phyloP scores from a whole-genome alignment of 2,113 vertebrate species.

The Gavia stellata region DNA sequence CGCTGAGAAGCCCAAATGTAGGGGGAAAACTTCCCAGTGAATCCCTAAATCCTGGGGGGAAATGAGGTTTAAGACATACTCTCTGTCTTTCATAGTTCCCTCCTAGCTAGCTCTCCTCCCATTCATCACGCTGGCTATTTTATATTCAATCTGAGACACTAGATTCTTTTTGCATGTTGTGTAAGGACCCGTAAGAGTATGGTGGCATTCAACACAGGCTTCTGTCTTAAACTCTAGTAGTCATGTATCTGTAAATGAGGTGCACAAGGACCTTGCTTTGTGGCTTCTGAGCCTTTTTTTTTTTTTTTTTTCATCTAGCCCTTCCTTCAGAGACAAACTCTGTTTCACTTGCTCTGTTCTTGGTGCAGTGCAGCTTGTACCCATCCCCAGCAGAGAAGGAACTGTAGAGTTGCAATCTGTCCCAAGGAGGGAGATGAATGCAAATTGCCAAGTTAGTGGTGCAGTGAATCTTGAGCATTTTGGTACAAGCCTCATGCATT shows the following conservation, averaged over 20 bases:
- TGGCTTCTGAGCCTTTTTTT: background rate
- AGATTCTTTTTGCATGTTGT: background rate
- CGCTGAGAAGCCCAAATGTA: background rate
- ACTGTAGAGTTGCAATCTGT: background rate
- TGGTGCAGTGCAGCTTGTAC: background rate
- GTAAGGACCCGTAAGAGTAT: background rate
- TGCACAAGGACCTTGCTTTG: background rate
- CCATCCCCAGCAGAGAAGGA: background rate
- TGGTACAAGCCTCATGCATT: background rate
- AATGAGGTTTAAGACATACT: background rate
- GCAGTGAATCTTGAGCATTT: background rate
- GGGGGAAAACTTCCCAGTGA: background rate
- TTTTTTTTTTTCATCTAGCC: background rate
- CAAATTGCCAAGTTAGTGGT: background rate
- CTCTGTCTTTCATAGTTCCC: background rate
- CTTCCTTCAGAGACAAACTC: background rate
- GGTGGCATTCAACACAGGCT: background rate
- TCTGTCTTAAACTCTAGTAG: background rate
- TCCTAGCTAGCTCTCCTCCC: background rate
- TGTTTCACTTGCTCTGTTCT: background rate
- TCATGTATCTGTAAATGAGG: background rate
- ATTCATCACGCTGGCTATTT: background rate
- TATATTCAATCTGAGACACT: background rate
- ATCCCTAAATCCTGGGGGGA: background rate
- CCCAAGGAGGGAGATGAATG: background rate